Evolutionary conservation across 2,797 vertebrate genomes (phyloP).

Genomic region (Vipera latastei): DNA sequence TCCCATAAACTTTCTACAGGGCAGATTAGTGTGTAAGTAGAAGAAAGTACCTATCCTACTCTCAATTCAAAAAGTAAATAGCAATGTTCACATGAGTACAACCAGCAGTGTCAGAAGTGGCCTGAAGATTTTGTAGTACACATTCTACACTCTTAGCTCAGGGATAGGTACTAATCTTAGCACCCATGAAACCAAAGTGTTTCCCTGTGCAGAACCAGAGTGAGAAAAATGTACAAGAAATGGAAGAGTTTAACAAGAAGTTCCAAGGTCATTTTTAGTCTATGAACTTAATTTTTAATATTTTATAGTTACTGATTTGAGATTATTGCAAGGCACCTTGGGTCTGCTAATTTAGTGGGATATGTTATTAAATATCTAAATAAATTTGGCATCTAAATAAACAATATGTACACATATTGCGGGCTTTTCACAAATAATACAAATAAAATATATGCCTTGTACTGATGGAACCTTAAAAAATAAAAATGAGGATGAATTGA

Average conservation of each 20-base stretch:
- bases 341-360: neutral
- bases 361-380: neutral
- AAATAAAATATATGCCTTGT: neutral
- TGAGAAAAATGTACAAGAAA: neutral
- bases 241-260: neutral
- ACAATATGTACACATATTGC: neutral
- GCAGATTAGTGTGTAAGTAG: neutral
- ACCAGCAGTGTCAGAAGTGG: neutral
- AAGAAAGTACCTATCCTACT: neutral
- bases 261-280: neutral
- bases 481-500: neutral
- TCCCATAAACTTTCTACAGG: neutral
- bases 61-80: neutral
- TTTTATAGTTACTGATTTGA: neutral
- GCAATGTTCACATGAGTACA: neutral
- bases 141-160: neutral
- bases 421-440: neutral
- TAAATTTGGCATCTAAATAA: neutral
- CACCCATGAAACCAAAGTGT: neutral
- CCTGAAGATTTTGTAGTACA: neutral
- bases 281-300: neutral
- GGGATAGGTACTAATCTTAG: too few species aligned
- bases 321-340: neutral
- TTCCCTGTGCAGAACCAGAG: neutral
- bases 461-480: neutral